phyloP scores from a whole-genome alignment of 2,888 invertebrate species.

The Exephanes ischioxanthus region DNA sequence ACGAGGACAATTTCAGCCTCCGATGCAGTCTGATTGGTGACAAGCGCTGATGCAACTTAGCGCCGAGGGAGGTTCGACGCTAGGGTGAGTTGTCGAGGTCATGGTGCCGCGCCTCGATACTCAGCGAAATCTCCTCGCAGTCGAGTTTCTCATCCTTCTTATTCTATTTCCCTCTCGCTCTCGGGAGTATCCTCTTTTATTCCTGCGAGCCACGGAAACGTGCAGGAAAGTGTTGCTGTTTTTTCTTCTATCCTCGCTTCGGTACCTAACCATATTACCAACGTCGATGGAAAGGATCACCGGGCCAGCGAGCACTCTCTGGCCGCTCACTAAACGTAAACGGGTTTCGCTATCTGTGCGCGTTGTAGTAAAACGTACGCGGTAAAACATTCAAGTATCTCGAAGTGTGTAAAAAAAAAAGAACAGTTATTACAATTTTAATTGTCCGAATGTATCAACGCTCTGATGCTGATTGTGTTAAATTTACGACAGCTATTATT shows the following conservation, averaged over 20 bases:
- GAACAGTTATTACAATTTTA: not conserved
- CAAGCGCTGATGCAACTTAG: slow-evolving; percentile 37
- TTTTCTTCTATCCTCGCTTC: slow-evolving; percentile 28
- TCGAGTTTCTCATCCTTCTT: slow-evolving; percentile 9
- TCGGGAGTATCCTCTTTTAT: slow-evolving; percentile 16
- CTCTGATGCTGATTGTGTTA: not conserved
- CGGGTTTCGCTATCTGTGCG: slow-evolving; percentile 2
- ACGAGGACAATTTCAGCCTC: slow-evolving; percentile 17
- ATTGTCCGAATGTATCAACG: not conserved
- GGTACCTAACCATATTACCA: not conserved
- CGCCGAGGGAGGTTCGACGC: slow-evolving; percentile 33
- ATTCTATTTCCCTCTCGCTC: slow-evolving; percentile 31
- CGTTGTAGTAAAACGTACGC: not conserved
- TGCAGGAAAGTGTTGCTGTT: slow-evolving; percentile 31
- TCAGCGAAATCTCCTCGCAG: slow-evolving; percentile 27
- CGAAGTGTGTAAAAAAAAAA: not conserved
- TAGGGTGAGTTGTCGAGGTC: slow-evolving; percentile 64
- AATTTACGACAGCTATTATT: too few species aligned
- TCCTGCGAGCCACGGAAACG: not conserved
- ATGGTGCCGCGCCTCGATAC: slow-evolving; percentile 50
- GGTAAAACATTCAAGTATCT: not conserved
- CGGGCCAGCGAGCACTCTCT: slow-evolving; percentile 13
- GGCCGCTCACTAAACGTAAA: not conserved
- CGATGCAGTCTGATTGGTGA: slow-evolving; percentile 33
- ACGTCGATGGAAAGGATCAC: slow-evolving; percentile 31